Evolutionary conservation across 1,140 invertebrate genomes (phyloP).

Genomic region (Acarapis woodi): DNA sequence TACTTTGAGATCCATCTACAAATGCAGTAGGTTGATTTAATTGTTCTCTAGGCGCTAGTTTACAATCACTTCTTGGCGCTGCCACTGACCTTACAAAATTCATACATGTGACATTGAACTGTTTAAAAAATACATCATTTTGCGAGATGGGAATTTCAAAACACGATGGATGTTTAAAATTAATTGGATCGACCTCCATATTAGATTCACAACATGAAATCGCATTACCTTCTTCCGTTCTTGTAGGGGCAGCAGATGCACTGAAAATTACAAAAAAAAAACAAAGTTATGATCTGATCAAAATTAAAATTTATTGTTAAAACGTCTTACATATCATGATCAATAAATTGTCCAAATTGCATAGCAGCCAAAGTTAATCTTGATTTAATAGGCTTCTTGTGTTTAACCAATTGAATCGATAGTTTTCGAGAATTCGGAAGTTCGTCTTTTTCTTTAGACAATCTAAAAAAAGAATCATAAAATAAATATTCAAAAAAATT

Average conservation of each 20-base stretch:
- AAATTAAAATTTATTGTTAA: constrained; percentile 16
- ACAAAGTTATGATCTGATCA: constrained; percentile 98
- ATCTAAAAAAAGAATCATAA: too few species aligned
- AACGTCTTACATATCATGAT: constrained; percentile 63
- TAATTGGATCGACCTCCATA: constrained; percentile 2
- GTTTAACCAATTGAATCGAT: too few species aligned
- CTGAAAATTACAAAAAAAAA: constrained; percentile 84
- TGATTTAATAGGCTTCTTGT: background rate
- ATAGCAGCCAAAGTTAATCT: constrained; percentile 56
- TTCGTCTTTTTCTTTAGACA: constrained; percentile 5
- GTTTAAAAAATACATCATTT: constrained; percentile 15
- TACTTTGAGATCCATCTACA: constrained; percentile 37
- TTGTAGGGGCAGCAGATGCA: constrained; percentile 13
- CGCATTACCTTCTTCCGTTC: background rate
- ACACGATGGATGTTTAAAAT: constrained; percentile 10
- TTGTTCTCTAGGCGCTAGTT: constrained; percentile 22
- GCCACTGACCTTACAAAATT: constrained; percentile 16
- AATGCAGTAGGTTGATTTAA: constrained; percentile 41
- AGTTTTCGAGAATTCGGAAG: constrained; percentile 12
- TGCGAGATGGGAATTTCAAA: constrained; percentile 15
- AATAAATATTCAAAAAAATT: too few species aligned
- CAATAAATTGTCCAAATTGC: constrained; percentile 96
- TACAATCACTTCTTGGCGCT: constrained; percentile 8
- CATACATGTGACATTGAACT: constrained; percentile 16
- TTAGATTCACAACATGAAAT: constrained; percentile 1